Evolutionary conservation across 2,888 invertebrate species (phyloP).

Genomic region (Caenorhabditis zanzibari): DNA sequence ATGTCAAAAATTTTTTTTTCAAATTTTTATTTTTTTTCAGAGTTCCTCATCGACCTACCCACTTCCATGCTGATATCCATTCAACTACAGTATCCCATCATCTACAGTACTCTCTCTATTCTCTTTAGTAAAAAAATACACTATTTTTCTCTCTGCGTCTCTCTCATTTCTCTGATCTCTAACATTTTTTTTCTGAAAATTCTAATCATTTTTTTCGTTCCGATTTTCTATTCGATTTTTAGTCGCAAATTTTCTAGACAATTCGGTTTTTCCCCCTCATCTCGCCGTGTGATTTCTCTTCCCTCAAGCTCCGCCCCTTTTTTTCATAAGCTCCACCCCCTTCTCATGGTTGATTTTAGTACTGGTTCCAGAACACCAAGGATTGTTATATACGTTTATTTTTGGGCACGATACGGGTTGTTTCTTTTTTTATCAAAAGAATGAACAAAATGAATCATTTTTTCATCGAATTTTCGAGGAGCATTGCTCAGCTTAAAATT

Average conservation of each 20-base stretch:
- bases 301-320: constrained; percentile 2
- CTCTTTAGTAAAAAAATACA: background rate
- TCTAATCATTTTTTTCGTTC: background rate
- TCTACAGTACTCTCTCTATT: background rate
- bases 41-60: constrained; percentile 73
- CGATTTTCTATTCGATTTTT: background rate
- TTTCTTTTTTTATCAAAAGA: background rate
- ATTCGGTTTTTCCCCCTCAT: background rate
- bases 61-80: constrained; percentile 61
- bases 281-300: constrained; percentile 6
- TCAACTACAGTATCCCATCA: background rate
- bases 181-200: background rate
- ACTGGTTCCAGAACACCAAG: constrained; percentile 3
- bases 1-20: background rate
- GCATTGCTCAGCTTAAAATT: background rate
- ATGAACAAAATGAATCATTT: constrained; percentile 4
- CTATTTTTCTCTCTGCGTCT: background rate
- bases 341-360: background rate
- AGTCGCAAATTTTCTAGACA: background rate
- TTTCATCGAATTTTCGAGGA: constrained; percentile 3
- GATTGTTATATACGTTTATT: background rate
- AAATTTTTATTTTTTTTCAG: constrained; percentile 51
- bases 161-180: constrained; percentile 11
- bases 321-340: background rate
- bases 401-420: constrained; percentile 15